phyloP scores from a whole-genome alignment of 1,140 invertebrate species.

The Hypsibius dujardini region DNA sequence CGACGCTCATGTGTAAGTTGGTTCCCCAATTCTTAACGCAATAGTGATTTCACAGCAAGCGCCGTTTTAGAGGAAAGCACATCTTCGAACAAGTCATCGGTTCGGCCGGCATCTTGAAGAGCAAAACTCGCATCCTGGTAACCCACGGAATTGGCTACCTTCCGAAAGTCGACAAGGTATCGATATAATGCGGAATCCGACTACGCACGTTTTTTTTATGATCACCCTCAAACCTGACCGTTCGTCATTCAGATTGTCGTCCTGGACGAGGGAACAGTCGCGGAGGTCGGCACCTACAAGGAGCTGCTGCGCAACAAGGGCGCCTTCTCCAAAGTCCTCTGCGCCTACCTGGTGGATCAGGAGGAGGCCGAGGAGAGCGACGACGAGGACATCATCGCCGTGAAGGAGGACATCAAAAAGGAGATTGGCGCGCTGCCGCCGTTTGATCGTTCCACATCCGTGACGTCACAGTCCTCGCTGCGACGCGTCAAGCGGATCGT shows the following conservation, averaged over 20 bases:
- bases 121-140: constrained; percentile 29
- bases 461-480: not conserved
- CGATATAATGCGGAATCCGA: too few relatives aligned
- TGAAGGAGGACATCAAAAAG: not conserved
- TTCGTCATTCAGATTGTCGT: constrained; percentile 50
- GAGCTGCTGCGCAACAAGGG: constrained; percentile 42
- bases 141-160: constrained; percentile 77
- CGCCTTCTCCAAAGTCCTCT: constrained; percentile 32
- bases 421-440: not conserved
- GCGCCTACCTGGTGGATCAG: constrained; percentile 25
- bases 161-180: constrained; percentile 51
- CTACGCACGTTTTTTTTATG: too few relatives aligned
- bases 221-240: too few relatives aligned
- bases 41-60: not conserved
- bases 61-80: constrained; percentile 28
- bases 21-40: not conserved
- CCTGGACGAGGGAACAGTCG: constrained; percentile 59
- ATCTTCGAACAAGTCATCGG: constrained; percentile 34
- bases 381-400: not conserved
- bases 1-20: constrained; percentile 27
- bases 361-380: not conserved
- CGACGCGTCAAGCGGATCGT: not conserved
- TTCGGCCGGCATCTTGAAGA: constrained; percentile 28
- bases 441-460: not conserved
- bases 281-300: constrained; percentile 63